A percentile compares a stretch with the other conserved stretches of the same genome.
These are phyloP conservation scores for Monodelphis domestica DNA, from an alignment of 2,797 vertebrate genomes.

Conservation along the genomic window DNA sequence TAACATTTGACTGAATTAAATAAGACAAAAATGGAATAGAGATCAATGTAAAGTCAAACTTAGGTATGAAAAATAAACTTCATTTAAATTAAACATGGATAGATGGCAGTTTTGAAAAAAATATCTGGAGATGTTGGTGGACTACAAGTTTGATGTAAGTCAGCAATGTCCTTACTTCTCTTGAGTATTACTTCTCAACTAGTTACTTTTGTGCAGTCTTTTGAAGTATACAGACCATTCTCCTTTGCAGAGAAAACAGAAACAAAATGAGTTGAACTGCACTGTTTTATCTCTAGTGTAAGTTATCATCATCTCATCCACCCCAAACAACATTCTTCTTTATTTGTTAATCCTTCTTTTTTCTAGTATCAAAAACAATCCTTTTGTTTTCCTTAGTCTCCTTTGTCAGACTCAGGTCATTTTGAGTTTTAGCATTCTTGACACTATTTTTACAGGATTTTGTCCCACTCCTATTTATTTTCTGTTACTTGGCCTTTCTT, in stretches of 20 bases:
- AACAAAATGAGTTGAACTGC: background rate
- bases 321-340: background rate
- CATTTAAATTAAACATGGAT: background rate
- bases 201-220: background rate
- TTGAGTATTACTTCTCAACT: too few relatives aligned
- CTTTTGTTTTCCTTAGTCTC: background rate
- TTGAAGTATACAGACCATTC: background rate
- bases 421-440: background rate
- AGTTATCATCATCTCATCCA: background rate
- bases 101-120: background rate
- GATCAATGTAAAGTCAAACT: background rate
- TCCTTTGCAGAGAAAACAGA: background rate
- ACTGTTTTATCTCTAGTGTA: background rate
- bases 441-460: background rate
- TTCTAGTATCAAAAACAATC: background rate
- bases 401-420: background rate
- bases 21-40: background rate
- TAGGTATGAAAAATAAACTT: background rate
- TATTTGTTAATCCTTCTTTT: background rate
- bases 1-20: background rate
- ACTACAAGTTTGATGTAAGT: background rate
- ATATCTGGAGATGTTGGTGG: background rate
- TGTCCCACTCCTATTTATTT: background rate
- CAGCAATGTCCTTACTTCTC: background rate
- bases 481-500: background rate